Percentiles rank a stretch among this genome's conserved stretches.
Conservation (phyloP, 30 jellyfish, hydroid and myxozoan species). For the Aurelia sp. region DNA sequence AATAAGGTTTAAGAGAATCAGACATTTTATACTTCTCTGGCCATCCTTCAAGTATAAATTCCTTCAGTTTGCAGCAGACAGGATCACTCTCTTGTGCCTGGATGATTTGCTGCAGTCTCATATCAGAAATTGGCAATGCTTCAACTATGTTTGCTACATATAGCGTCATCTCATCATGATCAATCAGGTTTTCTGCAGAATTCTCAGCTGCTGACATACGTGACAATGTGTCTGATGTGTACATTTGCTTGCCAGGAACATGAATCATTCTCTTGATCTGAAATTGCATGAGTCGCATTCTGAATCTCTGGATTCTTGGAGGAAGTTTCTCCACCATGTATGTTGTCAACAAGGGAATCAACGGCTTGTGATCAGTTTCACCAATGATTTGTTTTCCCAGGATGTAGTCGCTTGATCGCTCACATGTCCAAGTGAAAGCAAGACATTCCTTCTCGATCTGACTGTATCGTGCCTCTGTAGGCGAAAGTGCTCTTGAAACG, state of each 20-base stretch:
- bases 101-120: conserved; percentile 42
- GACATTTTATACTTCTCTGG: conserved; percentile 55
- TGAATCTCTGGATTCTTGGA: conserved; percentile 19
- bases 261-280: conserved; percentile 40
- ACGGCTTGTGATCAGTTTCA: too few species aligned
- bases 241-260: conserved; percentile 65
- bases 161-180: conserved; percentile 33
- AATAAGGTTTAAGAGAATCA: conserved; percentile 24
- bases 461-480: conserved; percentile 62
- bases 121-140: conserved; percentile 47
- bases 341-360: too few species aligned
- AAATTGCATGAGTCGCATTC: conserved; percentile 64
- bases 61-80: conserved; percentile 44
- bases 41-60: conserved; percentile 33
- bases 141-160: conserved; percentile 14
- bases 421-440: conserved; percentile 25
- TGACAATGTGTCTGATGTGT: conserved; percentile 73
- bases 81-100: conserved; percentile 47
- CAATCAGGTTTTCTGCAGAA: conserved; percentile 52
- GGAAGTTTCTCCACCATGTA: too few species aligned
- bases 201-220: conserved; percentile 30
- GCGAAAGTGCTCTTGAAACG: conserved; percentile 61
- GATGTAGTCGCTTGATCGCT: conserved; percentile 44
- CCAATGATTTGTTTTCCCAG: too few species aligned
- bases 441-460: not conserved